A percentile compares a stretch with the other conserved stretches of the same genome.
Conservation (phyloP, 1,140 invertebrate species). For the Aculops lycopersici region DNA sequence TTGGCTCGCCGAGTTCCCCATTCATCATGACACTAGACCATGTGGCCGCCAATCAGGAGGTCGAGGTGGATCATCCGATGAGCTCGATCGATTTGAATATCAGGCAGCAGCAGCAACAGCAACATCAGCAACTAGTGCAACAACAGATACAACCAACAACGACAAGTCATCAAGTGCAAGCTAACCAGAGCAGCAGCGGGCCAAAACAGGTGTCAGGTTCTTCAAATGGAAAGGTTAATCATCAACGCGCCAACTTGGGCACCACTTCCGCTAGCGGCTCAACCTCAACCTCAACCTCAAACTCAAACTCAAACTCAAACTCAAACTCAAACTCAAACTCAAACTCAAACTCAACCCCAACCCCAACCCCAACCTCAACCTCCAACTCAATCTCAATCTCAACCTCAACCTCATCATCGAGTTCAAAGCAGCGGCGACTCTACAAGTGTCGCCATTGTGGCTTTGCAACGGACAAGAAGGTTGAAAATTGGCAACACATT, state of each 20-base stretch:
- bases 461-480: conserved; percentile 45
- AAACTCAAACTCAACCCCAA: not conserved
- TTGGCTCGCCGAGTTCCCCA: no score
- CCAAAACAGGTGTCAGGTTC: no score
- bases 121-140: no score
- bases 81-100: no score
- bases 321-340: not conserved
- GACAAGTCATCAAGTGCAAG: no score
- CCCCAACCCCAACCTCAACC: not conserved
- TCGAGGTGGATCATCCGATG: no score
- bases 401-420: not conserved
- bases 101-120: no score
- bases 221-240: no score
- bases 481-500: conserved; percentile 63
- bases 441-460: conserved; percentile 75
- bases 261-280: not conserved
- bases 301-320: not conserved
- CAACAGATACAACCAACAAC: no score
- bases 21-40: no score
- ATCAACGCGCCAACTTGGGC: not conserved
- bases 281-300: not conserved
- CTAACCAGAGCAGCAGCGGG: no score
- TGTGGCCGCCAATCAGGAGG: no score
- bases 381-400: not conserved
- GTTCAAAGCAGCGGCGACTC: conserved; percentile 13